Conservation (phyloP, 2,888 invertebrate species). For the Sesia bembeciformis region DNA sequence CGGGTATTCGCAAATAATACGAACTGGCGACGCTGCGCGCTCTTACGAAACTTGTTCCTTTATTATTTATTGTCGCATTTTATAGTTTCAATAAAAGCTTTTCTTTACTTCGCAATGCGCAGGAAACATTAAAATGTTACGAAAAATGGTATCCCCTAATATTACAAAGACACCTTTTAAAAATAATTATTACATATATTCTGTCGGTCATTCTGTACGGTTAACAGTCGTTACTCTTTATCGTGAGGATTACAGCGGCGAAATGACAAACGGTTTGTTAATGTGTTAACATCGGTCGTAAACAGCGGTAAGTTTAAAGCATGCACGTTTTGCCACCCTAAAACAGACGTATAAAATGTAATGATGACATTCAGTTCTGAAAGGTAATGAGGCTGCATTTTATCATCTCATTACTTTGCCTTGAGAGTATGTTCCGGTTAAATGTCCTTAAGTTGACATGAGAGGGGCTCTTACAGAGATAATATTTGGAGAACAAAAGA, state of each 20-base stretch:
- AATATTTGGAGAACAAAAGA: not conserved
- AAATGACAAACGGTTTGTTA: slow-evolving; percentile 12
- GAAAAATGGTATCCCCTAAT: slow-evolving; percentile 6
- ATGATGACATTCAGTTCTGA: slow-evolving; percentile 3
- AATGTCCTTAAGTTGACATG: not conserved
- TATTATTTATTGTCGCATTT: slow-evolving; percentile 1
- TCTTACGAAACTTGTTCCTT: not conserved
- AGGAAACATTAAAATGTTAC: slow-evolving; percentile 25
- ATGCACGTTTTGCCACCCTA: slow-evolving; percentile 5
- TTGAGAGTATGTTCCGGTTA: not conserved
- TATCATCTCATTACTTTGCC: slow-evolving; percentile 5
- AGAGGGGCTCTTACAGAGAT: not conserved
- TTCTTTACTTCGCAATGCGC: slow-evolving; percentile 18
- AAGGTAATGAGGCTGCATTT: slow-evolving; percentile 5
- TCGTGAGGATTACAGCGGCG: slow-evolving; percentile 19
- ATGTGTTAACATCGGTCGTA: slow-evolving; percentile 7
- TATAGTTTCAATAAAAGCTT: slow-evolving; percentile 9
- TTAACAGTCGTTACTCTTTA: slow-evolving; percentile 24
- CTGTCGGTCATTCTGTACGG: slow-evolving; percentile 23
- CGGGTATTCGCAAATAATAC: slow-evolving; percentile 1
- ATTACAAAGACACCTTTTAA: slow-evolving; percentile 16
- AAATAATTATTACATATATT: slow-evolving; percentile 18
- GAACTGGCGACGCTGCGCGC: not conserved
- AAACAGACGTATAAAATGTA: slow-evolving; percentile 4
- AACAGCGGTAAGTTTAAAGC: slow-evolving; percentile 6